A percentile compares a stretch with the other conserved stretches of the same genome.
Conservation (phyloP, 2,797 vertebrate species). For the Adelosebastes latens region DNA sequence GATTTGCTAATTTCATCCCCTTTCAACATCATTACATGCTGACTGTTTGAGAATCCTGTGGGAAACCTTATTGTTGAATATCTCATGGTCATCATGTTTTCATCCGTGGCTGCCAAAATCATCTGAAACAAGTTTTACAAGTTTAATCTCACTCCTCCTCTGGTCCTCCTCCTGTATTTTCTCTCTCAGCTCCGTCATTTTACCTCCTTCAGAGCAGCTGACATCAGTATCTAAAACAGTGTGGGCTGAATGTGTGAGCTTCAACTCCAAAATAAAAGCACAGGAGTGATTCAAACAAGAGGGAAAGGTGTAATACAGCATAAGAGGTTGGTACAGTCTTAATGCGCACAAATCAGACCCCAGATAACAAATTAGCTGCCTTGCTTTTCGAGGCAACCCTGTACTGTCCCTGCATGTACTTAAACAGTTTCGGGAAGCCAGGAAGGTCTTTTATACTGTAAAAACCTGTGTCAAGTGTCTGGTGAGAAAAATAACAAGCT, state of each 20-base stretch:
- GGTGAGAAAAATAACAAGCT: conserved; percentile 35
- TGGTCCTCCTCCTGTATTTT: background rate
- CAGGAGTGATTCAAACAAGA: conserved; percentile 8
- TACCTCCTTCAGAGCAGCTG: conserved; percentile 48
- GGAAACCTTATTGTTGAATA: background rate
- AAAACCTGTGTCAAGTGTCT: conserved; percentile 7
- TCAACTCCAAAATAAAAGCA: conserved; percentile 21
- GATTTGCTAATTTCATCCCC: background rate
- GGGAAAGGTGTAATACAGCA: conserved; percentile 12
- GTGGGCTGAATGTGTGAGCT: conserved; percentile 56
- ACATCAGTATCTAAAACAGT: conserved; percentile 29
- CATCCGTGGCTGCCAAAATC: background rate
- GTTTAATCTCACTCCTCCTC: background rate
- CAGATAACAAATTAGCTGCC: background rate
- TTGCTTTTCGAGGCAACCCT: background rate
- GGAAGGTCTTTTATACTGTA: background rate
- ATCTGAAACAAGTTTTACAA: background rate
- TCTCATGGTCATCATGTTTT: background rate
- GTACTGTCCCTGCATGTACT: background rate
- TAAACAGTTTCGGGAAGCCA: background rate
- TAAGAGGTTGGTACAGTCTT: background rate
- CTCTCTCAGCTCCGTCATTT: conserved; percentile 15
- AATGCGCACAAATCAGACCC: background rate
- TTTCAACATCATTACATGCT: background rate
- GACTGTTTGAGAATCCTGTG: background rate